Conservation (phyloP, 2,888 invertebrate species). For the Melangyna quadrimaculata region DNA sequence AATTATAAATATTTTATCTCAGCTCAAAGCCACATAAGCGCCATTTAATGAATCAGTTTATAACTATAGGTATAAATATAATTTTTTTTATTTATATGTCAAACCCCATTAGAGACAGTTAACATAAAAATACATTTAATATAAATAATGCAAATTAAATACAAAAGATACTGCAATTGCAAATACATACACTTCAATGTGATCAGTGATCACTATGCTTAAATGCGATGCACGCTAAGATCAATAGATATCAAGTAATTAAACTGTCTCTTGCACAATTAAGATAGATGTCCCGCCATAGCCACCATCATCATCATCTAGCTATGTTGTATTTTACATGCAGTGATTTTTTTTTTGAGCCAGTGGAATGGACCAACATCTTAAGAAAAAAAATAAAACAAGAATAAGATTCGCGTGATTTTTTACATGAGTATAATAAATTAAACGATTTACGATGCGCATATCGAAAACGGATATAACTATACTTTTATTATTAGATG, state of each 20-base stretch:
- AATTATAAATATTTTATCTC: not conserved
- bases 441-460: slow-evolving; percentile 69
- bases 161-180: slow-evolving; percentile 52
- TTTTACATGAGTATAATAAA: slow-evolving; percentile 53
- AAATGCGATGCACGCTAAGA: slow-evolving; percentile 29
- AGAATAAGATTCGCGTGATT: slow-evolving; percentile 52
- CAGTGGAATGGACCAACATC: not conserved
- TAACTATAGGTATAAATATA: not conserved
- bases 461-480: slow-evolving; percentile 68
- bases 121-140: slow-evolving; percentile 18
- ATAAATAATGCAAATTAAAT: slow-evolving; percentile 62
- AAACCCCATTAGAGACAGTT: slow-evolving; percentile 14
- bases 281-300: slow-evolving; percentile 55
- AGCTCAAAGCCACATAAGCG: slow-evolving; percentile 16
- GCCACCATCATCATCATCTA: not conserved
- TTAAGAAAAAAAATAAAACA: not conserved
- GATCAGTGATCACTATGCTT: not conserved
- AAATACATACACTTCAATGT: too few relatives aligned
- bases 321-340: slow-evolving; percentile 14
- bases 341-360: not conserved
- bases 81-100: slow-evolving; percentile 4
- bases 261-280: slow-evolving; percentile 69
- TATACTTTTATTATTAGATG: slow-evolving; percentile 47
- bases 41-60: slow-evolving; percentile 36
- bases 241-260: slow-evolving; percentile 59